Evolutionary conservation across 2,113 vertebrate species (phyloP), one percentile per base, ranked within the genome.

Genomic region (Takifugu flavidus): DNA sequence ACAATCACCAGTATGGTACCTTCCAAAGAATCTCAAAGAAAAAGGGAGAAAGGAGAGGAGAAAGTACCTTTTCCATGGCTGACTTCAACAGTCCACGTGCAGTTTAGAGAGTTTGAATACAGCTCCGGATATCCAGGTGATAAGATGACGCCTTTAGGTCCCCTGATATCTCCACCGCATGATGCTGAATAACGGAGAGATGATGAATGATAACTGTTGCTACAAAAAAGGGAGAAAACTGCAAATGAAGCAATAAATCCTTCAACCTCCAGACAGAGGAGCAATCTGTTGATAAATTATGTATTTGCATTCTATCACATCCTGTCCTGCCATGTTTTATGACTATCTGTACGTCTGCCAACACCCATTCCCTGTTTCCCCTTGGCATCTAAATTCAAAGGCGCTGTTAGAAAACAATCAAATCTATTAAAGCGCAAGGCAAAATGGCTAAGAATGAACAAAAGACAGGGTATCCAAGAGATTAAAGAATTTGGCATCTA

Each of bases 61-160:
- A 4, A 7, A 8, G 25, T 80, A 92, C 91, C 91, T 91, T 92
- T 92, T 58, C 91, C 90, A 55, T 92, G 90, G 75, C 84, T 89
- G 75, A 91, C 90, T 77, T 92, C 91, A 44, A 92, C 86, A 6
- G 85, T 90, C 96, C 96, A 99, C 0, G 98, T 94, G 44, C 96
- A 99, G 81, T 98, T 98, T 80, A 99, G 92, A 74, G 96, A 98
- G 91, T 96, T 98, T 1, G 96, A 94, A 34, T 99, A 99, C 14
- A 96, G 93, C 67, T 99, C 96, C 0, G 96, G 96, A 49, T 92
- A 99, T 49, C 96, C 98, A 13, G 96, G 96, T 42, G 96, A 98
- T 51, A 98, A 91, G 62, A 99, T 96, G 65, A 95, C 91, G 49
- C 96, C 96, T 0, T 90, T 92, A 0, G 95, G 92, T 10, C 94